Conservation (phyloP, 2,888 invertebrate species). For the Tetragnatha montana region DNA sequence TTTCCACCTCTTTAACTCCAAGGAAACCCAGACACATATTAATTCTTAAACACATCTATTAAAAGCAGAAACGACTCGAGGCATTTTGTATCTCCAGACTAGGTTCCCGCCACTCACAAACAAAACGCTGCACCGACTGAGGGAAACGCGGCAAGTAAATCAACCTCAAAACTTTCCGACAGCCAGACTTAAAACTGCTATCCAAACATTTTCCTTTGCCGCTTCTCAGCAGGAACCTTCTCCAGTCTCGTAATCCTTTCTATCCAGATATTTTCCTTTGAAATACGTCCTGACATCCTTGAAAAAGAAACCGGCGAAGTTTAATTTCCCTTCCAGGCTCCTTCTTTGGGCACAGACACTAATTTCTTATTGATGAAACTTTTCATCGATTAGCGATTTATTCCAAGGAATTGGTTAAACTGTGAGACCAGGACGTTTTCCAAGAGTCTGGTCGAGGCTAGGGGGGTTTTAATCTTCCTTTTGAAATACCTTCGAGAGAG, state of each 20-base stretch:
- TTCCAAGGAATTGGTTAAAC: slow-evolving; percentile 7
- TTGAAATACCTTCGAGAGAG: slow-evolving; percentile 1
- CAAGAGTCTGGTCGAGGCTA: background rate
- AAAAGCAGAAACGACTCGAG: background rate
- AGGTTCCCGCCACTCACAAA: background rate
- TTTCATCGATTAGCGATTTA: slow-evolving; percentile 47
- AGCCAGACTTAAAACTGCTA: background rate
- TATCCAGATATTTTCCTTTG: background rate
- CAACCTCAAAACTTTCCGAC: background rate
- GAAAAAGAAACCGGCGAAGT: slow-evolving; percentile 1
- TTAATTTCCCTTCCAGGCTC: slow-evolving; percentile 23
- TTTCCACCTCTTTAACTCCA: no score
- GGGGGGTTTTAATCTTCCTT: slow-evolving; percentile 20
- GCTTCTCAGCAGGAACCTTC: background rate
- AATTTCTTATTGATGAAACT: slow-evolving; percentile 15
- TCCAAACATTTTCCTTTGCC: background rate
- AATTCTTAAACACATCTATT: no score
- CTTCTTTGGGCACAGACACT: background rate
- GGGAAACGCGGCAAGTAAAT: background rate
- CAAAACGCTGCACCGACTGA: background rate
- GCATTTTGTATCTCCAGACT: background rate
- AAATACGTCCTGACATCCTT: background rate
- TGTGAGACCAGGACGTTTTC: slow-evolving; percentile 10
- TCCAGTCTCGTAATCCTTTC: background rate
- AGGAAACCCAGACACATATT: no score